These are phyloP conservation scores for Oithona nana DNA, from an alignment of 2,888 invertebrate species.

Conservation along the genomic window DNA sequence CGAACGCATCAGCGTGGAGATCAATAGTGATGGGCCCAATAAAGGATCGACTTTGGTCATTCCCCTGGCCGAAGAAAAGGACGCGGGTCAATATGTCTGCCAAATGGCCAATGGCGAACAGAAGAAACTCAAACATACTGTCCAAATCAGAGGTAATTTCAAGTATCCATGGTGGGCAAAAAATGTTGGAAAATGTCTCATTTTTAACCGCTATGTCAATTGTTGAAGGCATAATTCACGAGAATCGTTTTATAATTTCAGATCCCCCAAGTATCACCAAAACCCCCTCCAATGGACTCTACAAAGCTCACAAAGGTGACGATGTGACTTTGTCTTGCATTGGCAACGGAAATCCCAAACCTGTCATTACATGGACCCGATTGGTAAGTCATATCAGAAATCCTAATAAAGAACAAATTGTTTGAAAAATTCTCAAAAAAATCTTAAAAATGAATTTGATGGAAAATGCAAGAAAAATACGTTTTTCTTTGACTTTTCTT, in stretches of 20 bases:
- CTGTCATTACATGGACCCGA: constrained; percentile 10
- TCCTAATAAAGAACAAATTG: neutral
- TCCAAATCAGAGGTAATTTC: constrained; percentile 1
- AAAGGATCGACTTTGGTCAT: constrained; percentile 12
- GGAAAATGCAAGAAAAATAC: neutral
- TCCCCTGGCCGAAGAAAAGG: constrained; percentile 5
- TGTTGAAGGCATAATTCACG: too few species aligned
- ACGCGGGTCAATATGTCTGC: constrained; percentile 14
- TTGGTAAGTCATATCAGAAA: constrained; percentile 1
- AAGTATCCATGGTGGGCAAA: too few species aligned
- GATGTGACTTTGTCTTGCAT: neutral
- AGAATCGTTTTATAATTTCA: too few species aligned
- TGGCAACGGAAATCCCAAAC: constrained; percentile 7
- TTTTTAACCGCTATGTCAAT: too few species aligned
- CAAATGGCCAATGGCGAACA: neutral
- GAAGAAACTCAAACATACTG: constrained; percentile 9
- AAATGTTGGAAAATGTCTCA: too few species aligned
- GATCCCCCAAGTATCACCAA: constrained; percentile 7
- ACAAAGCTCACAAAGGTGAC: neutral
- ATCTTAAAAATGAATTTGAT: neutral
- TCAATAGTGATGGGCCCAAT: neutral
- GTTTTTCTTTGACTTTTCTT: too few species aligned
- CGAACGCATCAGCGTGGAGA: neutral
- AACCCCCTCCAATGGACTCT: constrained; percentile 1
- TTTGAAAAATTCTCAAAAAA: neutral